A percentile compares a stretch with the other conserved stretches of the same genome.
These are phyloP conservation scores for Porites lobata DNA, from an alignment of 92 coral and sea anemone genomes.

Conservation along the genomic window DNA sequence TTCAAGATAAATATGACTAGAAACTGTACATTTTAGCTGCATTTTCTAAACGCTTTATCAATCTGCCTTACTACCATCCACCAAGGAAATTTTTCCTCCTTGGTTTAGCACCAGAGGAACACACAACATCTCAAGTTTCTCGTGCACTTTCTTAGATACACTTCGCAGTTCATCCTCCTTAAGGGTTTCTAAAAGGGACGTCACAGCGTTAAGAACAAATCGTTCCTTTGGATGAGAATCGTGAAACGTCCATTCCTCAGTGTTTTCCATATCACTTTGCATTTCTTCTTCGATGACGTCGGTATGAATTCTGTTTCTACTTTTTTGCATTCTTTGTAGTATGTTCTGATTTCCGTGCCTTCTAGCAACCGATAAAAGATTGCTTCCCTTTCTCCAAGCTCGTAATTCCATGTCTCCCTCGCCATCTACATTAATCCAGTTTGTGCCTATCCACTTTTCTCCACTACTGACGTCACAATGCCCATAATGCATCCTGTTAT, in stretches of 20 bases:
- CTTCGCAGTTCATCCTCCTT: slow-evolving; percentile 70
- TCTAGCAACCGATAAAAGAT: slow-evolving; percentile 65
- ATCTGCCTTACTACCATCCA: slow-evolving; percentile 86
- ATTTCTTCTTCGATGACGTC: slow-evolving; percentile 77
- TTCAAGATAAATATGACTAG: too few species aligned
- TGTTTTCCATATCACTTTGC: slow-evolving; percentile 71
- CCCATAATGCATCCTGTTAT: slow-evolving; percentile 79
- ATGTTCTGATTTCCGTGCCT: slow-evolving; percentile 53
- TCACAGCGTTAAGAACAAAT: slow-evolving; percentile 84
- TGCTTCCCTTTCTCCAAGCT: slow-evolving; percentile 82
- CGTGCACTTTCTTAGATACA: slow-evolving; percentile 83
- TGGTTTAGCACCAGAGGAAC: slow-evolving; percentile 82
- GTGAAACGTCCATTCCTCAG: slow-evolving; percentile 33
- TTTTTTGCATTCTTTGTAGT: slow-evolving; percentile 47
- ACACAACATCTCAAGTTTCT: slow-evolving; percentile 87
- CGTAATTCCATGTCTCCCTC: slow-evolving; percentile 74
- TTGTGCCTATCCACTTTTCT: slow-evolving; percentile 86
- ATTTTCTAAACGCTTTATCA: neutral
- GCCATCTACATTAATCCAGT: slow-evolving; percentile 84
- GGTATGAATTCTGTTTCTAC: slow-evolving; percentile 17
- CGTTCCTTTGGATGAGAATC: slow-evolving; percentile 76
- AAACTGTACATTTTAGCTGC: too few species aligned
- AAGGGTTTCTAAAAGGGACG: slow-evolving; percentile 66
- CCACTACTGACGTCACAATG: slow-evolving; percentile 90
- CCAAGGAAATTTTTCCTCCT: slow-evolving; percentile 81